Evolutionary conservation across 1,140 invertebrate genomes (phyloP).

Genomic region (Pogonomyrmex barbatus): DNA sequence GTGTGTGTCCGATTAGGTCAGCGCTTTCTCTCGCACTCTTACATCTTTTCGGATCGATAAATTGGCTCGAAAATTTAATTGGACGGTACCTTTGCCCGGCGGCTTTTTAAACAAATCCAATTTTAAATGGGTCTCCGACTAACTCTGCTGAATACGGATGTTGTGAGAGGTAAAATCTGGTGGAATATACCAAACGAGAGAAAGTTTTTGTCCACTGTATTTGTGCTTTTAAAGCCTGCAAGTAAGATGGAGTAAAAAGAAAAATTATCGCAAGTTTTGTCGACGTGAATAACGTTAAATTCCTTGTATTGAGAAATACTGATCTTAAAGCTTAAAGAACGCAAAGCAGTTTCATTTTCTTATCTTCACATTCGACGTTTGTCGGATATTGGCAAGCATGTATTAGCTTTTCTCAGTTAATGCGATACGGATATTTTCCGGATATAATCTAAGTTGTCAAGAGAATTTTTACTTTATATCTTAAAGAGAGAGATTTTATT

Average conservation of each 20-base stretch:
- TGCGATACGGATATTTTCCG: slow-evolving; percentile 19
- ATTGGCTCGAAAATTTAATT: slow-evolving; percentile 33
- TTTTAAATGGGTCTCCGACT: neutral
- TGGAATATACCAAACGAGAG: neutral
- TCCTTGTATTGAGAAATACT: slow-evolving; percentile 11
- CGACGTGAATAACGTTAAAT: neutral
- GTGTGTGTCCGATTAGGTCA: neutral
- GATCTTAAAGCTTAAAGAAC: slow-evolving; percentile 27
- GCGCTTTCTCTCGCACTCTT: neutral
- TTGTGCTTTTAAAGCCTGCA: neutral
- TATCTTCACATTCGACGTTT: slow-evolving; percentile 5
- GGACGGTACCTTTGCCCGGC: neutral
- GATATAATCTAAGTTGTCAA: neutral
- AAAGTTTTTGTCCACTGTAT: neutral
- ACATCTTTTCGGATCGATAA: neutral
- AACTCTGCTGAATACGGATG: slow-evolving; percentile 9
- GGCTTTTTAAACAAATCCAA: slow-evolving; percentile 17
- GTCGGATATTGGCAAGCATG: neutral
- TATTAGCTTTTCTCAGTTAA: neutral
- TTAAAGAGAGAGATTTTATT: neutral
- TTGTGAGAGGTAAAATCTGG: neutral
- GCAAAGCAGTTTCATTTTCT: slow-evolving; percentile 6
- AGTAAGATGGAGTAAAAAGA: neutral
- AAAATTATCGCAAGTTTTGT: neutral
- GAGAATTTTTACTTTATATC: slow-evolving; percentile 14